Percentiles rank a stretch among this genome's conserved stretches.
phyloP scores from a whole-genome alignment of 1,140 invertebrate genomes.

The Drosophila virilis region DNA sequence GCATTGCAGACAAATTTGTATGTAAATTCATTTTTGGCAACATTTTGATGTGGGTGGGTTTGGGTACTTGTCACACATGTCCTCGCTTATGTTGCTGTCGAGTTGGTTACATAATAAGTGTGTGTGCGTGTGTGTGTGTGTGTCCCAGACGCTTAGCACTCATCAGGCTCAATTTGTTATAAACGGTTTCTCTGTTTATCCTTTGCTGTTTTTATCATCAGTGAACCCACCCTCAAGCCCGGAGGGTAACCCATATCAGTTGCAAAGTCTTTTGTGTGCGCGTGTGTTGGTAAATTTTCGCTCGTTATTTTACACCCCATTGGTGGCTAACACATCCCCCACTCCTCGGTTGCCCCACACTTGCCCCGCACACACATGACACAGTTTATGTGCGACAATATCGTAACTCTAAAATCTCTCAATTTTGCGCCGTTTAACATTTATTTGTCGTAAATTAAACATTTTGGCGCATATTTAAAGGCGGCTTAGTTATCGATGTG shows the following conservation, averaged over 20 bases:
- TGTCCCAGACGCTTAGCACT: slow-evolving; percentile 69
- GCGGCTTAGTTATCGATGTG: slow-evolving; percentile 26
- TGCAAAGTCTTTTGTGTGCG: slow-evolving; percentile 50
- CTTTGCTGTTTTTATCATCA: slow-evolving; percentile 47
- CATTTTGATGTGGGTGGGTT: slow-evolving; percentile 39
- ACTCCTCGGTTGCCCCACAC: background rate
- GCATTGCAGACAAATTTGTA: slow-evolving; percentile 76
- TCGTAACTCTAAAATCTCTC: slow-evolving; percentile 79
- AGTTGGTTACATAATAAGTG: background rate
- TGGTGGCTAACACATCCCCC: slow-evolving; percentile 34
- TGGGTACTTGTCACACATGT: slow-evolving; percentile 78
- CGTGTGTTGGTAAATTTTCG: slow-evolving; percentile 51
- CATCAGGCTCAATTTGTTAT: slow-evolving; percentile 79
- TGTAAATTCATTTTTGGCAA: slow-evolving; percentile 67
- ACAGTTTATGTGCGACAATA: slow-evolving; percentile 67
- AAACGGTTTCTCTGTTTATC: slow-evolving; percentile 65
- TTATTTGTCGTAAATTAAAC: slow-evolving; percentile 81
- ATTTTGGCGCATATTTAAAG: slow-evolving; percentile 60
- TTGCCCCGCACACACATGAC: slow-evolving; percentile 37
- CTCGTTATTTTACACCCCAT: slow-evolving; percentile 81
- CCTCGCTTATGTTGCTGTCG: slow-evolving; percentile 56
- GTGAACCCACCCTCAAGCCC: slow-evolving; percentile 12
- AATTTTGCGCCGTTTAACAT: slow-evolving; percentile 75
- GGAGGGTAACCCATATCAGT: slow-evolving; percentile 66
- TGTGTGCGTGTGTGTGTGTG: slow-evolving; percentile 1